Conservation (phyloP, 1,140 invertebrate species). For the Vanessa atalanta region DNA sequence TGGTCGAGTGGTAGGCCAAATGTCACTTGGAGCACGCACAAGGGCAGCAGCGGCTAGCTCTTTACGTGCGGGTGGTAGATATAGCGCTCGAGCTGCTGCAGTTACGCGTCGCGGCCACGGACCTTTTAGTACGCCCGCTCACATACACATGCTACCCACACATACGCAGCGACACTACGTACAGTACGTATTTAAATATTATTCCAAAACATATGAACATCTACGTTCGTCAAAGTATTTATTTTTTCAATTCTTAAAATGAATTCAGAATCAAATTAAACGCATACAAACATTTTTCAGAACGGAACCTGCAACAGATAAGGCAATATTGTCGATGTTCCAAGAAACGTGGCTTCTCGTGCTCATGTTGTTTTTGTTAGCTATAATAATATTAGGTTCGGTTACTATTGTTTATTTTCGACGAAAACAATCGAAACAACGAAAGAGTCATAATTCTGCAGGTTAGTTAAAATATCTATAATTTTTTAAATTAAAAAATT, state of each 20-base stretch:
- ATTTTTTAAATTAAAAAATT: not conserved
- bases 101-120: slow-evolving; percentile 68
- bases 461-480: slow-evolving; percentile 45
- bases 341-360: slow-evolving; percentile 77
- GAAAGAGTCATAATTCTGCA: slow-evolving; percentile 67
- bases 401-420: slow-evolving; percentile 67
- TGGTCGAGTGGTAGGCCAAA: slow-evolving; percentile 79
- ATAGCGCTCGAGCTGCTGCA: slow-evolving; percentile 71
- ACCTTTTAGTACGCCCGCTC: slow-evolving; percentile 68
- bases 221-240: not conserved
- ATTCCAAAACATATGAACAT: not conserved
- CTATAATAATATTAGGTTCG: slow-evolving; percentile 61
- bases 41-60: slow-evolving; percentile 69
- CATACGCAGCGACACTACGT: slow-evolving; percentile 72
- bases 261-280: not conserved
- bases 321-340: slow-evolving; percentile 74
- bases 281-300: slow-evolving; percentile 53
- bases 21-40: slow-evolving; percentile 68
- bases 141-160: slow-evolving; percentile 73
- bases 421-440: slow-evolving; percentile 64
- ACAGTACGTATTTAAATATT: slow-evolving; percentile 56
- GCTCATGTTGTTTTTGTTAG: slow-evolving; percentile 67
- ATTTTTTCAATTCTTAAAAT: not conserved
- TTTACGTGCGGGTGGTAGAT: slow-evolving; percentile 63
- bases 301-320: slow-evolving; percentile 74